Evolutionary conservation across 2,888 invertebrate species (phyloP), one percentile per base, ranked within the genome.

Genomic region (Tortrix viridana): DNA sequence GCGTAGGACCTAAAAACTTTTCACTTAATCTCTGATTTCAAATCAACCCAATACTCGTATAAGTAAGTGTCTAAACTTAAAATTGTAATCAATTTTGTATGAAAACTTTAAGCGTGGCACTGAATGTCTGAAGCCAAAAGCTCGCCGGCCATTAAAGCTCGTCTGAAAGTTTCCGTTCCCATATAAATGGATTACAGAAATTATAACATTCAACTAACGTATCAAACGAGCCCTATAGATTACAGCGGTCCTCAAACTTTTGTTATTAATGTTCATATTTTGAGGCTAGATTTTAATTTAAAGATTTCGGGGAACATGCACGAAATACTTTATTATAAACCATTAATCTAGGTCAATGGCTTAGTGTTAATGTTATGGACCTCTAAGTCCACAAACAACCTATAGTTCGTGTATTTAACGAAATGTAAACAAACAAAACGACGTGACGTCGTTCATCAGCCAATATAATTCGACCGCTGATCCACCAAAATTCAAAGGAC

Each of bases 161-260:
- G 26, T 50, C 52, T n/a, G 23, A 26, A 60, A 65, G 55, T 63
- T 66, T 62, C 61, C 57, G 64, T 65, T 47, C 52, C 50, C 52
- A 58, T 48, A 63, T 63, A 63, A 58, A 53, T 63, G 53, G 58
- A 58, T 65, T 62, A 62, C 62, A 44, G 58, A 55, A 60, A 55
- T 56, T 65, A 62, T 63, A 67, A 60, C 57, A 53, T 65, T 50
- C 41, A 69, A 74, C 71, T 76, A 73, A 74, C 65, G 55, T 57
- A 76, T 75, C 73, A 72, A 77, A 84, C 84, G 82, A 82, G 82
- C 82, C 79, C 67, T 52, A 38, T 44, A 55, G 23, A 19, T 38
- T 16, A 22, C 62, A 23, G 50, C n/a, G 62, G 16, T 46, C 38
- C 56, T 57, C 38, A 62, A 62, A 62, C 38, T 26, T 57, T 52